phyloP scores from a whole-genome alignment of 2,888 invertebrate genomes.

The Cyaniris semiargus region DNA sequence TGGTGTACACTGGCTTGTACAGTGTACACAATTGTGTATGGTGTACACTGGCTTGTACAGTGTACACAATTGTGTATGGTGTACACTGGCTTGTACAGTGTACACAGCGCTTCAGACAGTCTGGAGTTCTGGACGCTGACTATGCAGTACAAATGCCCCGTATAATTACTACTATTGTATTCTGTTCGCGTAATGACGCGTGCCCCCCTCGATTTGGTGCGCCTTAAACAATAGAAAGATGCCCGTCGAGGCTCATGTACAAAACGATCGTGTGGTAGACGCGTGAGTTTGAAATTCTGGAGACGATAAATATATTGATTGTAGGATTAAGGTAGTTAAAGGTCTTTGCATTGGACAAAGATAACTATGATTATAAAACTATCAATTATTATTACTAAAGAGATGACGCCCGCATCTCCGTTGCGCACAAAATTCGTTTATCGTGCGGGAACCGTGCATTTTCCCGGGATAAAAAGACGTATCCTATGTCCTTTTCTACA shows the following conservation, averaged over 20 bases:
- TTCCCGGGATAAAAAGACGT: too few species aligned
- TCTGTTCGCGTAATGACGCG: constrained; percentile 42
- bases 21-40: neutral
- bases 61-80: neutral
- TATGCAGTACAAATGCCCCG: constrained; percentile 22
- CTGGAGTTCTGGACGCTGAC: neutral
- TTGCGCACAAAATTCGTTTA: too few species aligned
- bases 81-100: neutral
- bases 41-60: neutral
- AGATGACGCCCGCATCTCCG: too few species aligned
- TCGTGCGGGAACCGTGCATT: too few species aligned
- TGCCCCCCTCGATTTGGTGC: constrained; percentile 42
- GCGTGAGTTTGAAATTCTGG: neutral
- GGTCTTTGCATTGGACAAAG: too few species aligned
- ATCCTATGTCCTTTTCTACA: too few species aligned
- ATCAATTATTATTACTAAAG: too few species aligned
- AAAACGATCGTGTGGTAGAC: neutral
- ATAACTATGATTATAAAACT: too few species aligned
- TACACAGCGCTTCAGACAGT: constrained; percentile 4
- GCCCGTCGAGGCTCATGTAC: neutral
- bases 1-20: neutral
- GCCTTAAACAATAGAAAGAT: constrained; percentile 41
- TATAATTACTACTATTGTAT: constrained; percentile 49
- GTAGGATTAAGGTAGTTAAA: neutral
- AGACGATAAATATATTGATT: neutral